Evolutionary conservation across 2,797 vertebrate genomes (phyloP).

Genomic region (Darevskia mixta): DNA sequence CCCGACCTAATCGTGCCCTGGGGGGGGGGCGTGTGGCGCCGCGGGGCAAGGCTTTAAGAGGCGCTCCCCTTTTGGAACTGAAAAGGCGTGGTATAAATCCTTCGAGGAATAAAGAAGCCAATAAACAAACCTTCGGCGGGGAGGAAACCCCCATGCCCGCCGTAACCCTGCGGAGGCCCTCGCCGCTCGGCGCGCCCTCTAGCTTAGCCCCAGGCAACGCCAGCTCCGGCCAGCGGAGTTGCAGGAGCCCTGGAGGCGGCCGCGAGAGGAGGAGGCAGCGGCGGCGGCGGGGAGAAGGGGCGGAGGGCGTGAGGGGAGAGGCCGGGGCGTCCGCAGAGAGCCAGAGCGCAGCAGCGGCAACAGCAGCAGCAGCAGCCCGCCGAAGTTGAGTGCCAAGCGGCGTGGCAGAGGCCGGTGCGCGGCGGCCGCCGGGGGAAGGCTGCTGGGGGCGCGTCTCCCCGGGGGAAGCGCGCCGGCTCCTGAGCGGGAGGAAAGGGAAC

Average conservation of each 20-base stretch:
- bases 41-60: no score
- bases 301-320: slow-evolving; percentile 70
- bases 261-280: slow-evolving; percentile 60
- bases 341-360: not conserved
- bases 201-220: not conserved
- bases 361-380: not conserved
- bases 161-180: not conserved
- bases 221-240: slow-evolving; percentile 16
- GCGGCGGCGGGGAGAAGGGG: slow-evolving; percentile 41
- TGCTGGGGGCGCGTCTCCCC: slow-evolving; percentile 20
- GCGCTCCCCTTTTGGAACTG: not conserved
- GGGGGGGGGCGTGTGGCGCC: no score
- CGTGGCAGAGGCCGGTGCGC: slow-evolving; percentile 67
- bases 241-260: slow-evolving; percentile 43
- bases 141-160: not conserved
- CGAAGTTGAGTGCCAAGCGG: slow-evolving; percentile 44
- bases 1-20: no score
- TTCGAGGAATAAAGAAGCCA: not conserved
- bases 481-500: slow-evolving; percentile 72
- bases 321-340: slow-evolving; percentile 6
- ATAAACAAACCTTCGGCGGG: not conserved
- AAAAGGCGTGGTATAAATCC: not conserved
- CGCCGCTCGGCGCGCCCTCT: not conserved
- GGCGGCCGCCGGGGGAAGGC: slow-evolving; percentile 19
- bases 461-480: slow-evolving; percentile 36